Base-by-base conservation (phyloP, 1,140 invertebrate species). In the Ceratoteleas bidentatus region DNA sequence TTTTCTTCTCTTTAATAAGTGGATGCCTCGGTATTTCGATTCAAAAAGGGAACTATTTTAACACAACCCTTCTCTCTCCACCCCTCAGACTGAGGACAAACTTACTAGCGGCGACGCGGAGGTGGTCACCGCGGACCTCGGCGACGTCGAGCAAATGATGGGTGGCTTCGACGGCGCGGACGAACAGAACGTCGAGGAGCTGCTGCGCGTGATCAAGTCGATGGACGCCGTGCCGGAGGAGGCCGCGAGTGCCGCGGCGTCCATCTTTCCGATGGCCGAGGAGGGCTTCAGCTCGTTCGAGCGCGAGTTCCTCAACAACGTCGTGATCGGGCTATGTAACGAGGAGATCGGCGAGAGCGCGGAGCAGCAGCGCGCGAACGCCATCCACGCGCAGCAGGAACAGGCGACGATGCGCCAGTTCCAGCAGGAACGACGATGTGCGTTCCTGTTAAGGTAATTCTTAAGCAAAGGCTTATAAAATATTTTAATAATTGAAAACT, bases 371-470 rank as follows among this genome's bases (percentile, higher is more conserved):
- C 86, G 91, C 64, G 84, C 84, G 14, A 85, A 87, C 50, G 6
- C 45, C 0, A 74, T 81, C n/a, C 38, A 45, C 7, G 40, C 45
- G 5, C 85, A 93, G 34, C 88, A 89, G 15, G 90, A 82, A 4
- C 49, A 91, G 16, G 91, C 92, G 10, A 90, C 91, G 49, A 85
- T 90, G n/a, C 87, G 93, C 57, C 95, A 97, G 83, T 92, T 92
- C 65, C 91, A 94, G 47, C 90, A 95, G 32, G 94, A 95, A 81
- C 91, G 94, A 15, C 92, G 94, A 79, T 93, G 94, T 61, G 94
- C 95, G 4, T 95, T 95, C 86, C 88, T 98, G 56, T 83, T 95
- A 79, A 92, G 96, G 64, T 91, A 96, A 50, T 89, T 97, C n/a
- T n/a, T n/a, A n/a, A n/a, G n/a, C n/a, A n/a, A n/a, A n/a, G n/a